Evolutionary conservation across 2,888 invertebrate genomes (phyloP), one percentile per base, ranked within the genome.

Genomic region (Andrena haemorrhoa): DNA sequence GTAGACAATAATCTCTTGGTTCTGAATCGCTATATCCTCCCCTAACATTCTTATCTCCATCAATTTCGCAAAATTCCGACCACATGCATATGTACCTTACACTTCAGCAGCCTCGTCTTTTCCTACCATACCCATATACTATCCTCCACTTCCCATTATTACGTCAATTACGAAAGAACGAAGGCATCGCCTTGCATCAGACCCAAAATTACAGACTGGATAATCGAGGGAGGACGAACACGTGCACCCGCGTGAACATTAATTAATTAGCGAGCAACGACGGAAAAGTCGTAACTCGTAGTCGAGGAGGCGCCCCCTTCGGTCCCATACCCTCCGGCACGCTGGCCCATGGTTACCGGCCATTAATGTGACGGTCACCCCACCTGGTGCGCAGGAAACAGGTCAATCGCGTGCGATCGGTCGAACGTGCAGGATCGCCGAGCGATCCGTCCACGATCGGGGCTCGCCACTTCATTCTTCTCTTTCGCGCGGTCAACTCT

Each of bases 341-440:
- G 16, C 31, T 31, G 68, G 60, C 20, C 41, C 5, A 16, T n/a
- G 63, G 60, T 74, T 76, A 61, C 51, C 23, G 41, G 66, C 35
- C 66, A 51, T 69, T 79, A 68, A 58, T 23, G 33, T 51, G 53
- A 73, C 66, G 64, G 31, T 29, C 26, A 79, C 56, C 35, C 70
- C 73, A 71, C 58, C 71, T 79, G 66, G 47, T 35, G 29, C 20
- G 20, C 58, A n/a, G 16, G n/a, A 51, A 77, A 64, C 66, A 65
- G 74, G 72, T 84, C 84, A 81, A 80, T 84, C 75, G 83, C 68
- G 83, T 53, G 41, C 63, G 77, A 72, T 77, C 84, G 58, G 31
- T 63, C 47, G 75, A 77, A 78, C 72, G 35, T 29, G 65, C 3
- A 80, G 77, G 79, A 72, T 84, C 79, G 65, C 51, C 47, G 83